Percentiles rank a stretch among this genome's conserved stretches.
Evolutionary conservation across 2,113 vertebrate genomes (phyloP).

Genomic region (Caranx melampygus): DNA sequence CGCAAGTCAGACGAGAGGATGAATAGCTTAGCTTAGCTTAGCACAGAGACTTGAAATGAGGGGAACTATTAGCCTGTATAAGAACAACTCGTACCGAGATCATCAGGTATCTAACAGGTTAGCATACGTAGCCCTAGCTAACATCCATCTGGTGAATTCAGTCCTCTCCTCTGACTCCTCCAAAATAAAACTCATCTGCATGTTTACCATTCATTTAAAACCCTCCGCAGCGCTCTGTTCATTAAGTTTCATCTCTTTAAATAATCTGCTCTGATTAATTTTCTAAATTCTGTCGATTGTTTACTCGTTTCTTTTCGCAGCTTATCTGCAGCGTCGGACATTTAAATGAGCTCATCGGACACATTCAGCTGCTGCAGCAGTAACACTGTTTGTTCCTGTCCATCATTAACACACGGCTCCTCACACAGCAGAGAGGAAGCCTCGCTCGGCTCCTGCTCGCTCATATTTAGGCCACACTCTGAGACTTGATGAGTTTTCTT

Average conservation of each 20-base stretch:
- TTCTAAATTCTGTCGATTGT: neutral
- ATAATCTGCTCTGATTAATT: conserved; percentile 26
- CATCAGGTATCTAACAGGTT: too few species aligned
- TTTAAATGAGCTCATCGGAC: conserved; percentile 24
- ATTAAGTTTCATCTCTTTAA: neutral
- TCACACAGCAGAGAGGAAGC: conserved; percentile 12
- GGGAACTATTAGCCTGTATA: too few species aligned
- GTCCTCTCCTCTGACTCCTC: conserved; percentile 8
- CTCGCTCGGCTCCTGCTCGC: neutral
- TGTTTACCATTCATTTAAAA: conserved; percentile 19
- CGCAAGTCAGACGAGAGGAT: too few species aligned
- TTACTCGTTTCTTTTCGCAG: neutral
- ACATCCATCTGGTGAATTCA: neutral
- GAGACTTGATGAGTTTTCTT: conserved; percentile 54
- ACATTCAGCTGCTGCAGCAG: neutral
- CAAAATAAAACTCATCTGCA: conserved; percentile 1
- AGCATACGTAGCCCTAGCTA: too few species aligned
- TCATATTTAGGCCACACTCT: conserved; percentile 68
- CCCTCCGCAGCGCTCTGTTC: neutral
- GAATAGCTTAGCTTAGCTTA: too few species aligned
- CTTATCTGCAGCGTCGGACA: neutral
- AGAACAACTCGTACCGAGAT: too few species aligned
- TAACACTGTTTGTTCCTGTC: conserved; percentile 3
- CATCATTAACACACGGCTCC: conserved; percentile 7
- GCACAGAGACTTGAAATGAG: too few species aligned